Base-by-base conservation (phyloP, 2,888 invertebrate genomes). In the Drepanosiphum platanoidis region DNA sequence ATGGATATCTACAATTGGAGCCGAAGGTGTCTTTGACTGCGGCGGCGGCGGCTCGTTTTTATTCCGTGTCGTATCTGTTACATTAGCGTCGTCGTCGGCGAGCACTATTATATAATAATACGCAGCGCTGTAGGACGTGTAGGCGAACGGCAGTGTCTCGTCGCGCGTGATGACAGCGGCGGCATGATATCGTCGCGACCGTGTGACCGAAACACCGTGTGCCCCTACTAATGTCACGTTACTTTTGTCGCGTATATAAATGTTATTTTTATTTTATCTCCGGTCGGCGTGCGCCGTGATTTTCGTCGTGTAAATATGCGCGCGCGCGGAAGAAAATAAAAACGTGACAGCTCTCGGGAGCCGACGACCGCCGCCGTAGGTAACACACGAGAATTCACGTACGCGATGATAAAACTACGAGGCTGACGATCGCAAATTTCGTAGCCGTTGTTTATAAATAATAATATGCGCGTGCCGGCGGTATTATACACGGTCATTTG, bases 1-100 rank as follows among this genome's bases (percentile, higher is more conserved):
- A 84, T 84, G 84, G 39, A 32, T 84, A 77, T 77, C 84, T 70
- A 58, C 75, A 83, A 66, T 68, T 68, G 18, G 68, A 84, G 75
- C 52, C 68, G 77, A 84, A 84, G 84, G 84, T 84, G 84, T 84
- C 84, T 84, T 84, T 84, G 75, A 66, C 68, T 64, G 42, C 27
- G 36, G 27, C 32, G 39, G 27, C 72, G 52, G 13, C 34, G 39
- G 36, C 52, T 52, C 58, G 70, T 80, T 80, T n/a, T 80, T 58
- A 30, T 70, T 80, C 70, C 64, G 32, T 18, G n/a, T 70, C 52
- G n/a, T 75, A 52, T 34, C 42, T n/a, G 15, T 9, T 78, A 64
- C n/a, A n/a, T n/a, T 27, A 1, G 27, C n/a, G 61, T n/a, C 8
- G 22, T 22, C 3, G 46, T 3, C 46, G 32, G n/a, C n/a, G 1